Conservation (phyloP, 2,113 vertebrate species). For the Diadophis punctatus region DNA sequence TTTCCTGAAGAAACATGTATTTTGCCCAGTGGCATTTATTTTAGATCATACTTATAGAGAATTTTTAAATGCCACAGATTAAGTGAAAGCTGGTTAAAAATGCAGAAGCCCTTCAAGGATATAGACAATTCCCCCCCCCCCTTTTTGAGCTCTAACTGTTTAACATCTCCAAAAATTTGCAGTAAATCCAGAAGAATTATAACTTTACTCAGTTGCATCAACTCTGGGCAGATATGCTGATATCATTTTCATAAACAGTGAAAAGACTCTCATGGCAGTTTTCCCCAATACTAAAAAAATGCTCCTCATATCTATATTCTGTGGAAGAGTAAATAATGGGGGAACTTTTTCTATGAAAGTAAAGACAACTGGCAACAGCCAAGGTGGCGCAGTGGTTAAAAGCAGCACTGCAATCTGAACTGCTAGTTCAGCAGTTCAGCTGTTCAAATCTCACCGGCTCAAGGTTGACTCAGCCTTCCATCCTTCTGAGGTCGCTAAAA, state of each 20-base stretch:
- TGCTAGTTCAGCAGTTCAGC: too few species aligned
- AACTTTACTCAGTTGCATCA: not conserved
- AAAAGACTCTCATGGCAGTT: not conserved
- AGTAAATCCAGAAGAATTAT: not conserved
- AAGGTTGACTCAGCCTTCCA: too few species aligned
- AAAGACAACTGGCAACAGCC: not conserved
- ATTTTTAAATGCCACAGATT: not conserved
- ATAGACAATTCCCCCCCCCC: too few species aligned
- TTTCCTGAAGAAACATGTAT: not conserved
- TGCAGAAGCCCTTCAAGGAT: not conserved
- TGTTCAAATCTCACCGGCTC: too few species aligned
- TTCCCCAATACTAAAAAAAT: not conserved
- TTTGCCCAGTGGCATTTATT: not conserved
- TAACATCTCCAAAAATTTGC: not conserved
- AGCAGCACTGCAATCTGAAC: too few species aligned
- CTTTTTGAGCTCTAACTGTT: not conserved
- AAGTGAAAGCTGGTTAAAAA: not conserved
- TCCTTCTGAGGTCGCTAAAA: too few species aligned
- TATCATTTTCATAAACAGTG: not conserved
- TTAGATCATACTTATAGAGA: not conserved
- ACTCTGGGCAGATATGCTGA: not conserved
- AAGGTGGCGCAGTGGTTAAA: too few species aligned
- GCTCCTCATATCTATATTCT: not conserved
- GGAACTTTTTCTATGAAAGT: not conserved
- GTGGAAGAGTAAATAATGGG: not conserved